phyloP scores from a whole-genome alignment of 2,888 invertebrate genomes.

The Harmothoe impar region DNA sequence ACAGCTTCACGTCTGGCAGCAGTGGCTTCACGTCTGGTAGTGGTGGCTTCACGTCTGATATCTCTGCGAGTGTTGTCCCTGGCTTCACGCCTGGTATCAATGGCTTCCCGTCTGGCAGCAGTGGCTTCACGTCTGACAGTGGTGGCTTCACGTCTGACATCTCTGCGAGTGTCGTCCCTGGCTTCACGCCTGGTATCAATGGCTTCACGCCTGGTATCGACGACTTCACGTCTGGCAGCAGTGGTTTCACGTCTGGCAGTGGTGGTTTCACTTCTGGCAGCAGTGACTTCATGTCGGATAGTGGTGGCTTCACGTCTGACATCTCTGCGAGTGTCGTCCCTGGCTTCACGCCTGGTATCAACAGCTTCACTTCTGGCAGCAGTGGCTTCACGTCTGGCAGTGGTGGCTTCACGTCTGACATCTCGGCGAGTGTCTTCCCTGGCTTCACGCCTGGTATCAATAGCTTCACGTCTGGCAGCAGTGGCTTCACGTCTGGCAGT shows the following conservation, averaged over 20 bases:
- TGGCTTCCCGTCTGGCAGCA: neutral
- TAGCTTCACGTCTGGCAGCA: neutral
- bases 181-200: constrained; percentile 7
- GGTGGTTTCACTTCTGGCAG: neutral
- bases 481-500: neutral
- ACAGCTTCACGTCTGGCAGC: neutral
- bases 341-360: constrained; percentile 18
- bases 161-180: constrained; percentile 34
- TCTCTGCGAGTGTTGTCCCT: constrained; percentile 8
- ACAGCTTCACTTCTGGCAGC: neutral
- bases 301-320: neutral
- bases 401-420: neutral
- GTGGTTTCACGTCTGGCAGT: neutral
- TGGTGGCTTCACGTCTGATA: neutral
- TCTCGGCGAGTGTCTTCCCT: constrained; percentile 34
- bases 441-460: neutral
- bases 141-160: constrained; percentile 20
- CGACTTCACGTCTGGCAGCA: constrained; percentile 10
- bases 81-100: neutral
- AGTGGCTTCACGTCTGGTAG: neutral
- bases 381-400: neutral
- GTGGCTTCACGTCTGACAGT: neutral
- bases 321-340: constrained; percentile 38
- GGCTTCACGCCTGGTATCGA: constrained; percentile 33
- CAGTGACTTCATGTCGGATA: neutral